phyloP scores from a whole-genome alignment of 2,113 vertebrate species.

The Sarotherodon lohbergeri region DNA sequence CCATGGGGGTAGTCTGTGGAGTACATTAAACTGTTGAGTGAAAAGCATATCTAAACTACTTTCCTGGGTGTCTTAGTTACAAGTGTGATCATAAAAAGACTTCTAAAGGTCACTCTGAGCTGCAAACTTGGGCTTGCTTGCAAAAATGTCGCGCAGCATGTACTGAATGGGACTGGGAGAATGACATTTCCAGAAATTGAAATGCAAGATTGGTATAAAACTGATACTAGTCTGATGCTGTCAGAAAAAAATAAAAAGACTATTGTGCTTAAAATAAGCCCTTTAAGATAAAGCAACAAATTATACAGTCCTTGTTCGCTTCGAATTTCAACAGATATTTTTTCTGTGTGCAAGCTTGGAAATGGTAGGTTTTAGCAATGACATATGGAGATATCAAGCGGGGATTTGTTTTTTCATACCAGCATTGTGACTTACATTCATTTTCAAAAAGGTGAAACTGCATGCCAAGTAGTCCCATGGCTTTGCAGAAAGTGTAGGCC shows the following conservation, averaged over 20 bases:
- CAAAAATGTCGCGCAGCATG: not conserved
- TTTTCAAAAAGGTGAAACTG: conserved; percentile 97
- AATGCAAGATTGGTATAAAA: not conserved
- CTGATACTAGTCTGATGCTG: not conserved
- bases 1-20: conserved; percentile 93
- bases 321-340: not conserved
- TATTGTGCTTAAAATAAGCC: not conserved
- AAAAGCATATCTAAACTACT: not conserved
- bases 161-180: not conserved
- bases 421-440: conserved; percentile 80
- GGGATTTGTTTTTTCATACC: not conserved
- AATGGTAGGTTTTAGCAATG: not conserved
- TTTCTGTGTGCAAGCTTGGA: not conserved
- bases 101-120: not conserved
- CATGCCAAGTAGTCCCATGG: conserved; percentile 89
- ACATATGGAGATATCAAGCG: not conserved
- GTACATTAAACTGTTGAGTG: not conserved
- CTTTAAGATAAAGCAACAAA: not conserved
- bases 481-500: conserved; percentile 95
- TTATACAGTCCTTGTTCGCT: not conserved
- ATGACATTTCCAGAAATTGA: not conserved
- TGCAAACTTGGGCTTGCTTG: not conserved
- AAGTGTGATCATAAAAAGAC: not conserved
- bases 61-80: not conserved
- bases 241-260: not conserved